Base-by-base conservation (phyloP, 1,140 invertebrate species). In the Drosophila ohnishii region DNA sequence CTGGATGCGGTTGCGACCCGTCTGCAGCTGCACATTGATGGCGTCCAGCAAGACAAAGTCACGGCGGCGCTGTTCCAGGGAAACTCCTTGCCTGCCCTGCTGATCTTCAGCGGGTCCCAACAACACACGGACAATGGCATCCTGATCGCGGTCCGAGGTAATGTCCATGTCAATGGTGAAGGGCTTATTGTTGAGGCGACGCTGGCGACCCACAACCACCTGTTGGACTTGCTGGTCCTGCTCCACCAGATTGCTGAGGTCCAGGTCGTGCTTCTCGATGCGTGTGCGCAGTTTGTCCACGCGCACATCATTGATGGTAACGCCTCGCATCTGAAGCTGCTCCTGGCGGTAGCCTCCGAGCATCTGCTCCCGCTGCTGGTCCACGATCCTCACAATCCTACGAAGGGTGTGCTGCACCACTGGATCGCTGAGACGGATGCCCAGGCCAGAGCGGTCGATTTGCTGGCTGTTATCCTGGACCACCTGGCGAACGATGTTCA, bases 31-130 rank as follows among this genome's bases (percentile, higher is more conserved):
- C 67, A 93, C 93, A 35, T 93, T 82, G 90, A 95, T 95, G 82
- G 94, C 94, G 71, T 96, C 95, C 28, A 96, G 86, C 77, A 95
- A 93, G 48, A 95, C 93, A 81, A 95, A 96, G 72, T 94, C 92
- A 5, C 93, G 91, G 58, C 94, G 93, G 65, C 94, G 93, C 60
- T 94, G 90, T 72, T 95, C 94, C 22, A 94, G 90, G 42, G 92
- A 91, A 57, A 93, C 47, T 0, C 37, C 92, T 40, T 92, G 92
- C 56, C 93, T 93, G 30, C 93, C 93, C 53, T 91, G 80, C 44
- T 69, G 82, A 63, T 94, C 92, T 69, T 92, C 92, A 85, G 93
- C 93, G 0, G 94, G 94, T 78, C 93, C 94, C 57, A 94, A 65
- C 81, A 92, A 94, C 11, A 94, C 90, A 5, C 94, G 92, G 19